Evolutionary conservation across 2,113 vertebrate genomes (phyloP).

Genomic region (Synodontis membranacea): DNA sequence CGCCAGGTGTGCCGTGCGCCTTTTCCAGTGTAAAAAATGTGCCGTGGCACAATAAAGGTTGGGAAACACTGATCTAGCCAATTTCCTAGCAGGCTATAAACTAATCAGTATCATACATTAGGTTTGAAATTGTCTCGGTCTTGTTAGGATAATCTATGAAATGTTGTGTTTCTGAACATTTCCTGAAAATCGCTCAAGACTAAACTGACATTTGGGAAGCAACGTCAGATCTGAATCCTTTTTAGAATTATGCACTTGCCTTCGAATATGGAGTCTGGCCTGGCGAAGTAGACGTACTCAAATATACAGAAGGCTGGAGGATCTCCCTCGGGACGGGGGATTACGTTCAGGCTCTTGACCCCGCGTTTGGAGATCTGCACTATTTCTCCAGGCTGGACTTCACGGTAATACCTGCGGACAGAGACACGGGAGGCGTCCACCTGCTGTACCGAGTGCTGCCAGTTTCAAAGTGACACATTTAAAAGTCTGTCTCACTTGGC

Average conservation of each 20-base stretch:
- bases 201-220: neutral
- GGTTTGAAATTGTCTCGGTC: too few species aligned
- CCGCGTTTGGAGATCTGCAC: conserved; percentile 90
- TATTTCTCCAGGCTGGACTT: conserved; percentile 94
- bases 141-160: too few species aligned
- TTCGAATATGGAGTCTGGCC: conserved; percentile 98
- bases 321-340: conserved; percentile 83
- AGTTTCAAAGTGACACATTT: neutral
- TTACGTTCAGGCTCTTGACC: conserved; percentile 81
- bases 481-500: conserved; percentile 79
- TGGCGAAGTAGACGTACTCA: conserved; percentile 98
- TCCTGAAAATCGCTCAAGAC: neutral
- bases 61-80: too few species aligned
- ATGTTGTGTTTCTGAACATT: neutral
- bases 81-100: too few species aligned
- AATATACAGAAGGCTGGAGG: conserved; percentile 95
- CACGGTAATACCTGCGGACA: conserved; percentile 86
- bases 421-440: neutral
- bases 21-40: too few species aligned
- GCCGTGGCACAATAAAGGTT: too few species aligned
- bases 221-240: neutral
- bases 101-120: too few species aligned
- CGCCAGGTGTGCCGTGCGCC: too few species aligned
- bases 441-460: neutral
- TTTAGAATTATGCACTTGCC: conserved; percentile 65